Evolutionary conservation across 2,888 invertebrate species (phyloP).

Genomic region (Anthrax anthrax): DNA sequence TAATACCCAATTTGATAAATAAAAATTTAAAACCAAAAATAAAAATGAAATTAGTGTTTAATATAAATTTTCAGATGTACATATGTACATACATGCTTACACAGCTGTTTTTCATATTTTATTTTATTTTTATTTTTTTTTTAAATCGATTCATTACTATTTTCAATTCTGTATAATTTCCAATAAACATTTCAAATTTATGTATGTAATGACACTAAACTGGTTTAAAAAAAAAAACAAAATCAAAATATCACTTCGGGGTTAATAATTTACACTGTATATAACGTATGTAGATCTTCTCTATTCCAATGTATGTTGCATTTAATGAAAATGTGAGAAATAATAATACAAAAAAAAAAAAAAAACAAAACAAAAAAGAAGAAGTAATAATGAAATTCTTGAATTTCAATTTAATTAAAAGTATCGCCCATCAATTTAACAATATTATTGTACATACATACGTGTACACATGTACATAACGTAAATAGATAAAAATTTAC

Average conservation of each 20-base stretch:
- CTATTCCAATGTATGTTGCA: no score
- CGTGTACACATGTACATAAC: background rate
- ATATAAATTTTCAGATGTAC: no score
- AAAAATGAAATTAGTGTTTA: no score
- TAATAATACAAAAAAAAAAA: no score
- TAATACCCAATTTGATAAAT: no score
- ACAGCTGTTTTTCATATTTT: background rate
- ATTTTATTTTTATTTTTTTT: background rate
- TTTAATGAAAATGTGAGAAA: no score
- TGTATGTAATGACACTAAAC: constrained; percentile 4
- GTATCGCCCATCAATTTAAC: constrained; percentile 1
- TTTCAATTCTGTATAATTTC: constrained; percentile 3
- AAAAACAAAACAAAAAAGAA: no score
- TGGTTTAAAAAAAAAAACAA: no score
- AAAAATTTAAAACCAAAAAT: no score
- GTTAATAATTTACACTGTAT: constrained; percentile 1
- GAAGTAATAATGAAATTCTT: background rate
- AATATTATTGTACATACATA: background rate
- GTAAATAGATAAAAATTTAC: constrained; percentile 10
- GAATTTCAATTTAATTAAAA: constrained; percentile 10
- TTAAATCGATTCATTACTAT: background rate
- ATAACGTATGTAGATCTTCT: no score
- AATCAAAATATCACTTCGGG: background rate
- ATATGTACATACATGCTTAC: background rate
- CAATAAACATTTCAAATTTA: constrained; percentile 8